phyloP scores from a whole-genome alignment of 2,113 vertebrate species.

The Caloenas nicobarica region DNA sequence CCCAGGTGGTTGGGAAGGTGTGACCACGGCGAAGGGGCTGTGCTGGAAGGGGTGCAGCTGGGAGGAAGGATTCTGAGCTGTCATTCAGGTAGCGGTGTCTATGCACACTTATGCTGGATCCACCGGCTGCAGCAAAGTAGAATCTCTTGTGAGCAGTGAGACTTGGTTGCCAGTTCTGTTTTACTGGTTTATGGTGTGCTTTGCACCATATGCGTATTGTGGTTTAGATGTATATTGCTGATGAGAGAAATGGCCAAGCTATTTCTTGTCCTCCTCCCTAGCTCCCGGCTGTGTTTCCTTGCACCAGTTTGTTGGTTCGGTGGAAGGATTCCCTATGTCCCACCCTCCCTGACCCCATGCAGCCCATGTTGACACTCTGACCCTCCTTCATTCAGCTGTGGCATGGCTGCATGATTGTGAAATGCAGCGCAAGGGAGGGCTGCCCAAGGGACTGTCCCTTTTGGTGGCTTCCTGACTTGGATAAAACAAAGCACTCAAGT shows the following conservation, averaged over 20 bases:
- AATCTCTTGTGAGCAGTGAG: background rate
- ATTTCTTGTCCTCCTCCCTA: background rate
- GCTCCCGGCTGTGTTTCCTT: background rate
- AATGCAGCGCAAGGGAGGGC: background rate
- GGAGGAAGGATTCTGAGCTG: background rate
- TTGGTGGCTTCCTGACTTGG: background rate
- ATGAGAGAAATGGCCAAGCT: background rate
- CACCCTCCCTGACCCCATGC: background rate
- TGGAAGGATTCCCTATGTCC: background rate
- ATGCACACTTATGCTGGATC: rapidly evolving
- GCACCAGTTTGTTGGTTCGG: background rate
- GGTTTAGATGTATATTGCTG: background rate
- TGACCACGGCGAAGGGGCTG: rapidly evolving
- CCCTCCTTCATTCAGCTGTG: background rate
- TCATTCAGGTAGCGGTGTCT: background rate
- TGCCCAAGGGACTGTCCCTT: background rate
- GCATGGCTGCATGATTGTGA: background rate
- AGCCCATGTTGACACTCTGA: rapidly evolving
- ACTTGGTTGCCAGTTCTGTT: background rate
- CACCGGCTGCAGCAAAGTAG: background rate
- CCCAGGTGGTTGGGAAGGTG: background rate
- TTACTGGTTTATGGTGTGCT: background rate
- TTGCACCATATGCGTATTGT: rapidly evolving
- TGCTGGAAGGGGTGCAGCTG: rapidly evolving
- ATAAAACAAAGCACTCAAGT: background rate